These are phyloP conservation scores for Ormyrus rosae DNA, from an alignment of 2,888 invertebrate genomes.

Conservation along the genomic window DNA sequence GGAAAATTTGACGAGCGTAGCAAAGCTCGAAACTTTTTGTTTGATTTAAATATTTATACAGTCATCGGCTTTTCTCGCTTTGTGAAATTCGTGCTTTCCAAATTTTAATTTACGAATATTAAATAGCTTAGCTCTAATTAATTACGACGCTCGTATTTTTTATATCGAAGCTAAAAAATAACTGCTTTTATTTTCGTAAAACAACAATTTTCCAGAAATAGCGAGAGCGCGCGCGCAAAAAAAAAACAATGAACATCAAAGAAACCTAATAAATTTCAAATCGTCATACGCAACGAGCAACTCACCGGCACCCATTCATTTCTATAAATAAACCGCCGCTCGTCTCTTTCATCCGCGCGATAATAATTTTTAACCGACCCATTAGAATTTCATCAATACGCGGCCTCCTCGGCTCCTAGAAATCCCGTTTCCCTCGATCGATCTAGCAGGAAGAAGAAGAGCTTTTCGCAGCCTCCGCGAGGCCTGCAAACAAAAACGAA, in stretches of 20 bases:
- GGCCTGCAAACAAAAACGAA: slow-evolving; percentile 4
- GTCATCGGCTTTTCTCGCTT: too few species aligned
- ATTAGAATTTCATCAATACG: slow-evolving; percentile 15
- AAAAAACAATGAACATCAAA: slow-evolving; percentile 36
- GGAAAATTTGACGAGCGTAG: too few species aligned
- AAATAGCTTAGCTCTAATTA: too few species aligned
- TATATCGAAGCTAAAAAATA: too few species aligned
- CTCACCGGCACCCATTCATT: slow-evolving; percentile 2
- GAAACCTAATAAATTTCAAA: slow-evolving; percentile 37
- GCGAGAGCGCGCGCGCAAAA: not conserved
- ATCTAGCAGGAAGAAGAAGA: slow-evolving; percentile 11
- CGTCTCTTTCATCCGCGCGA: not conserved
- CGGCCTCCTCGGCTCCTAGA: not conserved
- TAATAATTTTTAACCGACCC: slow-evolving; percentile 10
- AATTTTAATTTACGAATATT: too few species aligned
- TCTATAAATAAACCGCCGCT: slow-evolving; percentile 34
- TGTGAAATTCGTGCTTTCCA: too few species aligned
- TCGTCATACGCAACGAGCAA: slow-evolving; percentile 25
- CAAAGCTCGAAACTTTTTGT: too few species aligned
- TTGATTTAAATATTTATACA: too few species aligned
- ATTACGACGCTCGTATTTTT: too few species aligned
- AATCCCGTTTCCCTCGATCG: slow-evolving; percentile 13
- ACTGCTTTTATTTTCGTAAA: too few species aligned
- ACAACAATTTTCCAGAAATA: too few species aligned
- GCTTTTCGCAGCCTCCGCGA: not conserved